phyloP scores from a whole-genome alignment of 2,113 vertebrate genomes.

The Sylvilagus bachmani region DNA sequence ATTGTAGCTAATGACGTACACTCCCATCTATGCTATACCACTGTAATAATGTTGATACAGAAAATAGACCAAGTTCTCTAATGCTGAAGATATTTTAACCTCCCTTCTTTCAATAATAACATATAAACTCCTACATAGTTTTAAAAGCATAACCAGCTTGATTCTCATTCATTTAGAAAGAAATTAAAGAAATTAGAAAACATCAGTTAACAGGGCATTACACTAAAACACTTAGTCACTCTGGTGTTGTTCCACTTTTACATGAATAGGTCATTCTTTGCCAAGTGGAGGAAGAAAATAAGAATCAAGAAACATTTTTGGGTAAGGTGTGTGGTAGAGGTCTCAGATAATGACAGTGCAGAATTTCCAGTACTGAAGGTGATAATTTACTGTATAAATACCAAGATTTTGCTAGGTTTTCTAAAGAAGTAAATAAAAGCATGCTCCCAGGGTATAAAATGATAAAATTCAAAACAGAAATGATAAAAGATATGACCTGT shows the following conservation, averaged over 20 bases:
- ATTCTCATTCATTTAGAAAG: neutral
- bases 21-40: neutral
- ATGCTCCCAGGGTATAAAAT: neutral
- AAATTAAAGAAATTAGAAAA: neutral
- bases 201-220: neutral
- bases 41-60: neutral
- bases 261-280: neutral
- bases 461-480: conserved; percentile 51
- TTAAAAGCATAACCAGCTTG: neutral
- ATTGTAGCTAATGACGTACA: neutral
- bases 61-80: neutral
- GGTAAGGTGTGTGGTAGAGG: neutral
- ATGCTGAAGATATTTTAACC: neutral
- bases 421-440: neutral
- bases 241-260: neutral
- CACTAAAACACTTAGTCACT: neutral
- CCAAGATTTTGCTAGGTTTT: neutral
- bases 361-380: neutral
- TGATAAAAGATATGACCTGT: neutral
- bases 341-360: neutral
- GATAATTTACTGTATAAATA: too few relatives aligned
- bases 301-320: neutral
- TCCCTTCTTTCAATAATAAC: neutral
- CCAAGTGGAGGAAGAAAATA: neutral
- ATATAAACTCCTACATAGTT: neutral